A percentile compares a stretch with the other conserved stretches of the same genome.
Conservation (phyloP, 2,113 vertebrate genomes). For the Merops nubicus region DNA sequence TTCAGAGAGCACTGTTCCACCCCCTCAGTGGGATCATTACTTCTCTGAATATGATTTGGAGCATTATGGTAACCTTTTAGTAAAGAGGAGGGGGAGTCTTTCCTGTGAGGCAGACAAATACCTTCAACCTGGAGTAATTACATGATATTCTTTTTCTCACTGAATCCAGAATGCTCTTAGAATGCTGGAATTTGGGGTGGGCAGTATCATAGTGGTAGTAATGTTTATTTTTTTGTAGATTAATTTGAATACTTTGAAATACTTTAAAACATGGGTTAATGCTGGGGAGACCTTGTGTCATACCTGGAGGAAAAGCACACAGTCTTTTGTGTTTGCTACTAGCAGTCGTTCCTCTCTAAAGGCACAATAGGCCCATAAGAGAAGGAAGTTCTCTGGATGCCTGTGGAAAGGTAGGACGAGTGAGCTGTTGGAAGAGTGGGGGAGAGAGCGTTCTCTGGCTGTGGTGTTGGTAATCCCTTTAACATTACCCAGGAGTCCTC, state of each 20-base stretch:
- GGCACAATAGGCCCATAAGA: neutral
- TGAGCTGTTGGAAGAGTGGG: neutral
- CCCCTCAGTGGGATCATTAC: neutral
- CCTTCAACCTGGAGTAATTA: neutral
- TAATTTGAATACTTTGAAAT: neutral
- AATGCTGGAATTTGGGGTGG: neutral
- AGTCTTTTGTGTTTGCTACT: neutral
- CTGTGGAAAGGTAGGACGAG: neutral
- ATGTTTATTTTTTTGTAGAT: neutral
- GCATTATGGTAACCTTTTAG: conserved; percentile 9
- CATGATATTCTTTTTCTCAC: neutral
- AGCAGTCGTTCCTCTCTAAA: neutral
- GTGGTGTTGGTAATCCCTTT: neutral
- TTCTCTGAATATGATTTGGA: neutral
- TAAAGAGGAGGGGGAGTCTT: neutral
- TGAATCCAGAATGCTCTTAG: neutral
- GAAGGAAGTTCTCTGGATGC: neutral
- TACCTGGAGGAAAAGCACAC: neutral
- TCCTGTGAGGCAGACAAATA: neutral
- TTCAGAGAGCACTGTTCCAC: neutral
- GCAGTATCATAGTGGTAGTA: neutral
- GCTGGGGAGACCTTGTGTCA: neutral
- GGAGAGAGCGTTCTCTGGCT: neutral
- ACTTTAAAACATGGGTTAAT: neutral
- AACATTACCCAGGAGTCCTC: neutral